Base-by-base conservation (phyloP, 2,797 vertebrate species). In the Girardinus metallicus region DNA sequence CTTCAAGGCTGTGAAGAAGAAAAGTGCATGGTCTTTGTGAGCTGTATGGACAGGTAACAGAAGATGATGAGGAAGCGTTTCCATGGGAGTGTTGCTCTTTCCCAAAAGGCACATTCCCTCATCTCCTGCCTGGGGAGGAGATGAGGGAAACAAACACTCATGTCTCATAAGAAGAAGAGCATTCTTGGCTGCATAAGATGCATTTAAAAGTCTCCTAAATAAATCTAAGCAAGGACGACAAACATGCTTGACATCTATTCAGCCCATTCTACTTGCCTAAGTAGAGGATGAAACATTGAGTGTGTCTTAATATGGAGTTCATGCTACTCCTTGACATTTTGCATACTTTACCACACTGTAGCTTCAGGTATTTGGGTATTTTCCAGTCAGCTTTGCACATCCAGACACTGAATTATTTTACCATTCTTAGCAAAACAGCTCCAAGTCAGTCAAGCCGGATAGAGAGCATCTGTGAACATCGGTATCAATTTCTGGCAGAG, bases 111-210 rank as follows among this genome's bases (percentile, higher is more conserved):
- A 73, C 87, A 89, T 90, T 89, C 82, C 87, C 92, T 94, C 93
- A 94, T 94, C 91, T 90, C 88, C 86, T 80, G 89, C 88, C 86
- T 85, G 82, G 83, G 83, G 93, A 92, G 92, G 21, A 51, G 49
- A 51, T 51, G 49, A 51, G 6, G 49, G 7, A 91, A 90, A 93
- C 91, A 94, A 95, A 93, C 92, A 93, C 89, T 91, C 90, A 85
- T 88, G 88, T 89, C 92, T 91, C 87, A 88, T 87, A 83, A 82
- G 88, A 89, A 90, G 87, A 90, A 92, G 89, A 88, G 87, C 92
- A 93, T 92, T 92, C 89, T 90, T 85, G 83, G 80, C 87, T 91
- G 78, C 92, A 87, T 88, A 88, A 89, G 86, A 80, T 87, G 85
- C 51, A 39, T 64, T 83, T 79, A 87, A 82, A 92, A 90, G 85